phyloP scores from a whole-genome alignment of 1,140 invertebrate species.

The Heliconius melpomene region DNA sequence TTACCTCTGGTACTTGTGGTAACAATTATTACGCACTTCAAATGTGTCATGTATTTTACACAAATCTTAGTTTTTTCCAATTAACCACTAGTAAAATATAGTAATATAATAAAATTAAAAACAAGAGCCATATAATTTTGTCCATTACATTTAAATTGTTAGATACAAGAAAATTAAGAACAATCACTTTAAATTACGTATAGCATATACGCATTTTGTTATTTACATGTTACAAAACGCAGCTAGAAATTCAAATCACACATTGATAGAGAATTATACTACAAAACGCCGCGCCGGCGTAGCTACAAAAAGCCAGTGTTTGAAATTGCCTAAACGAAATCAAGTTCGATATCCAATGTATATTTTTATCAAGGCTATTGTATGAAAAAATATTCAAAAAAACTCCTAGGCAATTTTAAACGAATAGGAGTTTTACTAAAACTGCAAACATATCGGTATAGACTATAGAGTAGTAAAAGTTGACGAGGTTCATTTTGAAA shows the following conservation, averaged over 20 bases:
- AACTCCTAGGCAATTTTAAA: not conserved
- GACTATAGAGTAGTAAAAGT: not conserved
- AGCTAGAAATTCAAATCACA: not conserved
- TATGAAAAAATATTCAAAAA: constrained; percentile 5
- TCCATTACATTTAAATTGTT: not conserved
- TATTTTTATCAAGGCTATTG: constrained; percentile 13
- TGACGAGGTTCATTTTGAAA: not conserved
- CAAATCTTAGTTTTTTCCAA: not conserved
- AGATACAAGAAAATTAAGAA: not conserved
- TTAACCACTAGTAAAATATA: not conserved
- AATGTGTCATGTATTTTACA: not conserved
- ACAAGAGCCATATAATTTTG: not conserved
- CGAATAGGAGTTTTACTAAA: constrained; percentile 4
- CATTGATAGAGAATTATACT: not conserved
- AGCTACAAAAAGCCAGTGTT: constrained; percentile 12
- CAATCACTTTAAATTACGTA: not conserved
- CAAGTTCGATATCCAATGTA: constrained; percentile 11
- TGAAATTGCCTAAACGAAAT: constrained; percentile 15
- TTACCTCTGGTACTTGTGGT: too few relatives aligned
- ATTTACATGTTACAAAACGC: not conserved
- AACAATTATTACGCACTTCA: too few relatives aligned
- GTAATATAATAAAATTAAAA: not conserved
- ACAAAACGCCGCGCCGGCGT: not conserved
- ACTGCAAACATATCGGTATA: not conserved
- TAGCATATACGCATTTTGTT: not conserved